phyloP scores from a whole-genome alignment of 2,888 invertebrate genomes.

The Chaitophorus viminalis region DNA sequence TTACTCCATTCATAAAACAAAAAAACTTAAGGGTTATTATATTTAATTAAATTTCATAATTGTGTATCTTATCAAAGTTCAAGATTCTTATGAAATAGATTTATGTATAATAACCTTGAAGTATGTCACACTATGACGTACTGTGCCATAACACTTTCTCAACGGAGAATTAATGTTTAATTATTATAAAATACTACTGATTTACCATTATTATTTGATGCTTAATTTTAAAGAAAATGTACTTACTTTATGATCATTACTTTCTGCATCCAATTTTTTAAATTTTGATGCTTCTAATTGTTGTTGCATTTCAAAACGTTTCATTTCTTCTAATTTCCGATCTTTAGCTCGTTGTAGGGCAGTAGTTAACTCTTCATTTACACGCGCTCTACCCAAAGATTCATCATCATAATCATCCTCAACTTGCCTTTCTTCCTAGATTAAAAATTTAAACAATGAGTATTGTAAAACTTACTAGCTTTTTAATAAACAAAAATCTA shows the following conservation, averaged over 20 bases:
- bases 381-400: constrained; percentile 5
- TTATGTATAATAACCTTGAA: too few species aligned
- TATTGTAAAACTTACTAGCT: background rate
- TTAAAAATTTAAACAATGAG: background rate
- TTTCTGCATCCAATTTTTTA: constrained; percentile 70
- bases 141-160: too few species aligned
- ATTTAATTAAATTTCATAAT: too few species aligned
- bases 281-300: constrained; percentile 75
- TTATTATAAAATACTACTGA: too few species aligned
- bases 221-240: too few species aligned
- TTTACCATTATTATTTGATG: too few species aligned
- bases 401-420: constrained; percentile 62
- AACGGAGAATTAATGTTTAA: too few species aligned
- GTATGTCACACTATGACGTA: too few species aligned
- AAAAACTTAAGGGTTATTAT: background rate
- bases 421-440: constrained; percentile 45
- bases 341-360: constrained; percentile 62
- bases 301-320: constrained; percentile 76
- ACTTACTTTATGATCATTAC: constrained; percentile 31
- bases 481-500: background rate
- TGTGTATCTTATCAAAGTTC: too few species aligned
- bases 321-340: constrained; percentile 66
- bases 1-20: background rate
- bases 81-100: too few species aligned
- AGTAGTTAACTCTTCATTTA: constrained; percentile 51